Evolutionary conservation across 2,888 invertebrate genomes (phyloP).

Genomic region (Glaucopsyche alexis): DNA sequence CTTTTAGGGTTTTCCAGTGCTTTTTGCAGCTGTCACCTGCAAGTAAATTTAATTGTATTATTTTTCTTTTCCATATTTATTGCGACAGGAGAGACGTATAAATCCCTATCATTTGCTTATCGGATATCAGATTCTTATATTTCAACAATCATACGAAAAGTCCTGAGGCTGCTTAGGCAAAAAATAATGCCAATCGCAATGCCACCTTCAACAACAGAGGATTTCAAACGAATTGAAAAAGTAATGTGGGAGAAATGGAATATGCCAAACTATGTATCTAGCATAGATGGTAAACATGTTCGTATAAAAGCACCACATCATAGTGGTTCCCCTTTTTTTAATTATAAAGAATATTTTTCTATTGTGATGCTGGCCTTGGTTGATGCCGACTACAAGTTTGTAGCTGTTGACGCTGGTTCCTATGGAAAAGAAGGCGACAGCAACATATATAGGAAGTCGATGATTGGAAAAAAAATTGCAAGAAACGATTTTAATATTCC

Average conservation of each 20-base stretch:
- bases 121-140: conserved; percentile 23
- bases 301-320: conserved; percentile 25
- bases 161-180: no score
- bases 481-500: no score
- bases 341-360: conserved; percentile 34
- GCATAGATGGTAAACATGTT: conserved; percentile 21
- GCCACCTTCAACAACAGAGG: no score
- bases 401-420: conserved; percentile 33
- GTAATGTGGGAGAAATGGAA: no score
- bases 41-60: conserved; percentile 13
- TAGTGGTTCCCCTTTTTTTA: conserved; percentile 35
- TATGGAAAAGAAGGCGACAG: conserved; percentile 36
- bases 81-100: conserved; percentile 14
- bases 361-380: conserved; percentile 32
- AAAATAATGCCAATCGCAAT: no score
- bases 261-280: no score
- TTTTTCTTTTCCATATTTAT: conserved; percentile 13
- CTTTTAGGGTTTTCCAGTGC: conserved; percentile 15
- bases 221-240: no score
- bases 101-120: conserved; percentile 8
- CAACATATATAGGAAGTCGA: conserved; percentile 27
- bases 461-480: no score
- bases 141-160: background rate
- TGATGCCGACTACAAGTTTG: conserved; percentile 32
- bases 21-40: conserved; percentile 17